Conservation (phyloP, 1,140 invertebrate species). For the Amphibalanus amphitrite region DNA sequence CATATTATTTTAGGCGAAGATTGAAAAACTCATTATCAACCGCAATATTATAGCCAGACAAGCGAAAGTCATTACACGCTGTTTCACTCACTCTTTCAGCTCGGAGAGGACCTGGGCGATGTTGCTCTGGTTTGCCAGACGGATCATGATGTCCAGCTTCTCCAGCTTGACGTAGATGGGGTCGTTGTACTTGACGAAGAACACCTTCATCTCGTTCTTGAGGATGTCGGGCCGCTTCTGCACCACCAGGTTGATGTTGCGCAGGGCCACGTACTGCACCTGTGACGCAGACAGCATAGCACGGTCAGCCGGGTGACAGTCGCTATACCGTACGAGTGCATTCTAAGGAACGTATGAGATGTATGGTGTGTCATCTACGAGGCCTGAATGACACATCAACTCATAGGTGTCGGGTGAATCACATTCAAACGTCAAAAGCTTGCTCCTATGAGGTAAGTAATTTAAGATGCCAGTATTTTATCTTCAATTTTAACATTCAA, state of each 20-base stretch:
- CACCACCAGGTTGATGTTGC: conserved; percentile 98
- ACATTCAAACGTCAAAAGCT: no score
- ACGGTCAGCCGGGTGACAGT: background rate
- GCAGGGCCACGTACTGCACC: conserved; percentile 92
- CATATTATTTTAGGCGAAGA: no score
- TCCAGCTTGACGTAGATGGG: conserved; percentile 99
- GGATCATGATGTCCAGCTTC: conserved; percentile 99
- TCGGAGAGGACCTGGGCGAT: conserved; percentile 97
- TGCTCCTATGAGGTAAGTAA: no score
- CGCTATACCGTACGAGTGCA: background rate
- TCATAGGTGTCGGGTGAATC: no score
- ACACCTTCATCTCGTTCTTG: conserved; percentile 99
- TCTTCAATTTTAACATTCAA: no score
- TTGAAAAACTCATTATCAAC: no score
- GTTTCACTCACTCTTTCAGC: conserved; percentile 81
- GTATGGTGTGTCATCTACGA: no score
- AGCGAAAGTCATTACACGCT: no score
- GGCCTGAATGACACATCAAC: no score
- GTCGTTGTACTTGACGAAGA: conserved; percentile 99
- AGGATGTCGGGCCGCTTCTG: conserved; percentile 97
- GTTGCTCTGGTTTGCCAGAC: conserved; percentile 91
- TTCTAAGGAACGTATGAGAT: background rate
- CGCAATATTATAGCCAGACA: no score
- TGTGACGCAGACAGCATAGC: conserved; percentile 14
- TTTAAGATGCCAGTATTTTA: no score